Evolutionary conservation across 2,888 invertebrate genomes (phyloP), one percentile per base, ranked within the genome.

Genomic region (Meloe dianella): DNA sequence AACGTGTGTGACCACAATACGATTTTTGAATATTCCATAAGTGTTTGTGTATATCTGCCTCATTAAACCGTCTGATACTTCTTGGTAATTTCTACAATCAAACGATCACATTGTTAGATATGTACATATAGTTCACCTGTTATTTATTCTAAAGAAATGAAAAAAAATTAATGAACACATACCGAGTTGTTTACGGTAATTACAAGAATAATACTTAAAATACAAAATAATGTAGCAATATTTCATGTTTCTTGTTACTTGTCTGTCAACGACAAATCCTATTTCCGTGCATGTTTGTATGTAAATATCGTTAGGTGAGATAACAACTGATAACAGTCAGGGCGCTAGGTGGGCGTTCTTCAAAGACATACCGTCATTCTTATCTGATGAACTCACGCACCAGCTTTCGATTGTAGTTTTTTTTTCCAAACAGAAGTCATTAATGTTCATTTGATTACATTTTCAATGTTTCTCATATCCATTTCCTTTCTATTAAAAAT

Each of bases 351-450:
- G 65, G 76, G 75, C 73, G 76, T 74, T 71, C 71, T 72, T 69
- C 71, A 73, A 71, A 70, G 75, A 73, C 73, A 73, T 67, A 69
- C 71, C 73, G 73, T 71, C 75, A 57, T 60, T 64, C 60, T 72
- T 74, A 76, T 75, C 75, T 61, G 74, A 75, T 71, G 67, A 70
- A 69, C 73, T 65, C 73, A 73, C 75, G 74, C 75, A 72, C 72
- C 66, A 64, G 56, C n/a, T 32, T 57, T 69, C 67, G 65, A 66
- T 66, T 69, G 59, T 9, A 20, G 17, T 66, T 57, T 65, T 69
- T 38, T 64, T 38, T 38, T n/a, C n/a, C 38, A n/a, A 61, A 63
- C 64, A 67, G 66, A 70, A 67, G 61, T 66, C 70, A 70, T 73
- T 71, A 70, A 67, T 61, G 61, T 68, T 64, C 9, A 35, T 60